These are phyloP conservation scores for Iguana delicatissima DNA, from an alignment of 2,797 vertebrate species.

Conservation along the genomic window DNA sequence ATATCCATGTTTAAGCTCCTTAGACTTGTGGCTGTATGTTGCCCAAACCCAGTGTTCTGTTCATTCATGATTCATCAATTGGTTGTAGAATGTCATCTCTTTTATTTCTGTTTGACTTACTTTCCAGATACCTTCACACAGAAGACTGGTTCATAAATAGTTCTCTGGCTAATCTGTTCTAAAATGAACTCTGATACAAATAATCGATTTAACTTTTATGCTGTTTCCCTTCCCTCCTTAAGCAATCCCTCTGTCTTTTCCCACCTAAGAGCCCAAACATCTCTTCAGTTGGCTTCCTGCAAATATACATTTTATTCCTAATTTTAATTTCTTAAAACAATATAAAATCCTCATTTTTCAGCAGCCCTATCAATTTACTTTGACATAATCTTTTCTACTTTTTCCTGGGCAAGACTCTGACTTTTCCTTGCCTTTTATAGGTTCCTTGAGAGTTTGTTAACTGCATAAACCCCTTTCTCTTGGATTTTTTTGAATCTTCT, in stretches of 20 bases:
- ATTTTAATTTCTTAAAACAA: neutral
- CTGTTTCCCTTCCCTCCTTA: neutral
- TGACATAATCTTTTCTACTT: neutral
- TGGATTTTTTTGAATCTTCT: neutral
- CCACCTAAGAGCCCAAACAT: neutral
- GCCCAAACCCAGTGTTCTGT: neutral
- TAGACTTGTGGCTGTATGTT: neutral
- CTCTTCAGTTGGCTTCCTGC: neutral
- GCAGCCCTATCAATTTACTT: neutral
- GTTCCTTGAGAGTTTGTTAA: neutral
- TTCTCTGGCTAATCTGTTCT: neutral
- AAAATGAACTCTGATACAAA: neutral
- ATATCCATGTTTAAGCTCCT: neutral
- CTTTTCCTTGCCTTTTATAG: neutral
- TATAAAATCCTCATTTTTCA: neutral
- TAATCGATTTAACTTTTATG: neutral
- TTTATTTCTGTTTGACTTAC: slow-evolving; percentile 4
- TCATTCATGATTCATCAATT: neutral
- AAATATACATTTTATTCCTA: neutral
- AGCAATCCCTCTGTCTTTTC: neutral
- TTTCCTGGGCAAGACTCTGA: neutral
- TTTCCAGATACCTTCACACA: neutral
- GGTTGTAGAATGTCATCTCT: neutral
- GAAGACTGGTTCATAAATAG: neutral
- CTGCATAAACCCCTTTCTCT: neutral